Conservation (phyloP, 2,113 vertebrate species). For the Macquaria ambigua region DNA sequence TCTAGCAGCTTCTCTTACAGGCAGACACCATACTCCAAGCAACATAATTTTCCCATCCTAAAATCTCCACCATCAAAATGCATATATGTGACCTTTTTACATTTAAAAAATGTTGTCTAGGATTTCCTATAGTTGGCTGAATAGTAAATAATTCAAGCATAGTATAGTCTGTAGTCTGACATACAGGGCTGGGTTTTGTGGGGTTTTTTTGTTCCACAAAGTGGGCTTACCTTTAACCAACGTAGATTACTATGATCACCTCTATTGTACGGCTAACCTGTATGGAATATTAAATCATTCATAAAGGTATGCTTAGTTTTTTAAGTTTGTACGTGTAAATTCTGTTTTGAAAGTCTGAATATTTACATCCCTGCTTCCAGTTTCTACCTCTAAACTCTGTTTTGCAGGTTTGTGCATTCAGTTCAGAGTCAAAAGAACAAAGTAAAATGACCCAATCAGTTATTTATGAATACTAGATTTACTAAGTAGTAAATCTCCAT, state of each 20-base stretch:
- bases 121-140: neutral
- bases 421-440: neutral
- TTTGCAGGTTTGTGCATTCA: neutral
- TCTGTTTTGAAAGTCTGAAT: too few relatives aligned
- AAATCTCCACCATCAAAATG: neutral
- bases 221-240: too few relatives aligned
- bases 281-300: too few relatives aligned
- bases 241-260: too few relatives aligned
- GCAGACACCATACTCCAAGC: neutral
- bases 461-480: neutral
- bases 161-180: neutral
- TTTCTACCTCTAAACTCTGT: neutral
- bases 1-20: slow-evolving; percentile 20
- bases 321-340: too few relatives aligned
- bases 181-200: too few relatives aligned
- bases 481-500: neutral
- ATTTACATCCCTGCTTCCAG: too few relatives aligned
- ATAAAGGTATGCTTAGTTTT: too few relatives aligned
- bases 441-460: neutral
- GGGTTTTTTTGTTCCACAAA: neutral
- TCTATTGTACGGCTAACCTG: too few relatives aligned
- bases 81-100: neutral
- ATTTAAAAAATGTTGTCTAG: neutral
- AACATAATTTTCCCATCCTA: neutral
- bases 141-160: neutral